These are phyloP conservation scores for Spilarctia lutea DNA, from an alignment of 2,888 invertebrate genomes.

Conservation along the genomic window DNA sequence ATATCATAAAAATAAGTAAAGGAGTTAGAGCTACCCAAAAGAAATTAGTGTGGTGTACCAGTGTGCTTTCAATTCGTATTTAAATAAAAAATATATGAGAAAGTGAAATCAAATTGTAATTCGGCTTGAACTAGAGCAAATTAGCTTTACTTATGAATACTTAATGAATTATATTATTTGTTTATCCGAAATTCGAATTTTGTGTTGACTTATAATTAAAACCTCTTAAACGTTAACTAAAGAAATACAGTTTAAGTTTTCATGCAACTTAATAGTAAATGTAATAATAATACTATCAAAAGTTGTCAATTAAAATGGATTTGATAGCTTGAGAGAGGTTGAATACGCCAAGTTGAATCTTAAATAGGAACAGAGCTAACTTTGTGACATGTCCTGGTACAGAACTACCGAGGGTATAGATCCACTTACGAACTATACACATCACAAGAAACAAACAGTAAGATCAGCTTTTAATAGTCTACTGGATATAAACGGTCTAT, in stretches of 20 bases:
- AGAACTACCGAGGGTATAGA: constrained; percentile 34
- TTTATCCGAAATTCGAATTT: no score
- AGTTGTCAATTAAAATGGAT: constrained; percentile 61
- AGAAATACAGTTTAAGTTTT: no score
- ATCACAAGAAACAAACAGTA: constrained; percentile 20
- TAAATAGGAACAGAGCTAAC: constrained; percentile 53
- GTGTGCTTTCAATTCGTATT: background rate
- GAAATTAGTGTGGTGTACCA: no score
- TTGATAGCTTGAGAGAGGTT: constrained; percentile 49
- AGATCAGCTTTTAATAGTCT: background rate
- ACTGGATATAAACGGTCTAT: no score
- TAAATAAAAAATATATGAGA: no score
- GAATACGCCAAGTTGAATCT: constrained; percentile 50
- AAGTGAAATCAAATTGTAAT: no score
- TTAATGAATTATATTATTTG: no score
- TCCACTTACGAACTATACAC: constrained; percentile 29
- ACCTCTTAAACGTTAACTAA: no score
- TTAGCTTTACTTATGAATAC: no score
- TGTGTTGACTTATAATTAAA: background rate
- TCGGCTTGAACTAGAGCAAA: no score
- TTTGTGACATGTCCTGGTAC: constrained; percentile 49
- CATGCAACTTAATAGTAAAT: no score
- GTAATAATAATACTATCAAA: no score
- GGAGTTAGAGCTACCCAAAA: background rate
- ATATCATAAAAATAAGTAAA: background rate